phyloP scores from a whole-genome alignment of 2,797 vertebrate species.

The Eurystomus glaucurus region DNA sequence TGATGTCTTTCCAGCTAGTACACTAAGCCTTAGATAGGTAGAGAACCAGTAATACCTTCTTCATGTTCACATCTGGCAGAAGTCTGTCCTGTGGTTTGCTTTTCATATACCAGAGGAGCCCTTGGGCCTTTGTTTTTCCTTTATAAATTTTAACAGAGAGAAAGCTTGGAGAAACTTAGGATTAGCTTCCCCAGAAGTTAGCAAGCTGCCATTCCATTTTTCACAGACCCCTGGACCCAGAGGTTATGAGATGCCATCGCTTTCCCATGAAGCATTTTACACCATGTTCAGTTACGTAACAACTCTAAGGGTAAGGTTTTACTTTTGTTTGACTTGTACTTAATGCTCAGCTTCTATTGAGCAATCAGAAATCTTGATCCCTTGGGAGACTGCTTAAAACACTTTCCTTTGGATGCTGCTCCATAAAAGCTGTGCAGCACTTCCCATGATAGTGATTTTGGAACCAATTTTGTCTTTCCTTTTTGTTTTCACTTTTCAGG shows the following conservation, averaged over 20 bases:
- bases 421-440: not conserved
- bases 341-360: not conserved
- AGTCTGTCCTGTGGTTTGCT: not conserved
- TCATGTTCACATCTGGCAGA: not conserved
- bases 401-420: not conserved
- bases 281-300: not conserved
- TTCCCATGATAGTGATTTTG: not conserved
- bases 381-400: not conserved
- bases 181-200: not conserved
- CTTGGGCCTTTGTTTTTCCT: not conserved
- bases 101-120: not conserved
- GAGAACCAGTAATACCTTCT: not conserved
- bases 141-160: not conserved
- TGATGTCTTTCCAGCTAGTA: not conserved
- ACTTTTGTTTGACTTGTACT: constrained; percentile 15
- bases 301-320: not conserved
- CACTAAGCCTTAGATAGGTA: not conserved
- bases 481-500: constrained; percentile 22
- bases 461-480: not conserved
- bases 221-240: not conserved
- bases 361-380: not conserved
- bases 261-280: not conserved
- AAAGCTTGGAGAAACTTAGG: not conserved
- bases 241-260: not conserved
- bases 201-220: not conserved